Base-by-base conservation (phyloP, 2,888 invertebrate genomes). In the Limnephilus lunatus region DNA sequence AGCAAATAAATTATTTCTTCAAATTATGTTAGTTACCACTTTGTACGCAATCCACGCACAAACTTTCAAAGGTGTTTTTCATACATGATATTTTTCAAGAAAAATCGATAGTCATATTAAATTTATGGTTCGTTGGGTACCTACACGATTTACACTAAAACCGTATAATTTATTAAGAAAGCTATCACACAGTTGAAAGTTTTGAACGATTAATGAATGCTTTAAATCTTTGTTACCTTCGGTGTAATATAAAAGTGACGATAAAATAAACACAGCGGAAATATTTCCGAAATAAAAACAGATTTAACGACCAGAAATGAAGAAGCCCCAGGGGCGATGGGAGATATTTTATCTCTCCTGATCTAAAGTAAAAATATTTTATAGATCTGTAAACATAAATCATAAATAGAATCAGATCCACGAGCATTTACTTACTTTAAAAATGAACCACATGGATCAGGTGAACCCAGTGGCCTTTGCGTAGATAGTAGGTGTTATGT, bases 381-480 rank as follows among this genome's bases (percentile, higher is more conserved):
- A 68, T 68, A n/a, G 68, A 68, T 68, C 68, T 68, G 68, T 68
- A 68, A 68, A 68, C 68, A 68, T 68, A 68, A 68, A 68, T 68
- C 68, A 68, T 68, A 68, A 68, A 68, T 68, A 68, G 68, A 68
- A 68, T 68, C 25, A n/a, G 68, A 68, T n/a, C n/a, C n/a, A 68
- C 9, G 68, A 68, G 68, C 2, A n/a, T 68, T 25, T 9, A 68
- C 25, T 7, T 35, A 4, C 35, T 68, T 19, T 9, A 68, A 68
- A 68, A 25, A 25, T 19, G 19, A 19, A 25, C 53, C 53, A 68
- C 5, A 25, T 68, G 53, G 3, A 68, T 68, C 68, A 68, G 25
- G 2, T n/a, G 25, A 68, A 25, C 68, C 68, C 68, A 68, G 68
- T 25, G 1, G 68, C 9, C 25, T 68, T 25, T 25, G 7, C 25